Base-by-base conservation (phyloP, 2,888 invertebrate genomes). In the Heteromyza rotundicornis region DNA sequence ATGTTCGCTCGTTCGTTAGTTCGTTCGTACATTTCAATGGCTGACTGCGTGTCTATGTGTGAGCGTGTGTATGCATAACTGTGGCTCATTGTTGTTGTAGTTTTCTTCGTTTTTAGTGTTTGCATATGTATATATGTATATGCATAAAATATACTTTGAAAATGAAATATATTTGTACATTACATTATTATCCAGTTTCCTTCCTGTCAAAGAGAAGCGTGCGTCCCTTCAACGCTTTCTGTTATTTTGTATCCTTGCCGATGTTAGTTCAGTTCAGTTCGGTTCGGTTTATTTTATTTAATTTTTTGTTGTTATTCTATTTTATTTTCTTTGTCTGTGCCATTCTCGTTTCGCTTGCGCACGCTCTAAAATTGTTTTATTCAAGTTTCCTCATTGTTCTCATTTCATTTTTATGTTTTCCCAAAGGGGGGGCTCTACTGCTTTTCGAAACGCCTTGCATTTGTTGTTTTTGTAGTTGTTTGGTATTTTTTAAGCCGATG, bases 331-430 rank as follows among this genome's bases (percentile, higher is more conserved):
- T n/a, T n/a, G n/a, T n/a, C n/a, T n/a, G n/a, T n/a, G n/a, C n/a
- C n/a, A n/a, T n/a, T n/a, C 40, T 40, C n/a, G 40, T n/a, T 17
- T 47, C 20, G 47, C 19, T 47, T 47, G 47, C 47, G 47, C 47
- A 47, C 47, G 47, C 47, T 47, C 47, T 47, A 47, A 47, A 47
- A 47, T 47, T 40, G n/a, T n/a, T 40, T 40, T 10, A 3, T 40
- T 27, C 14, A n/a, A n/a, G 5, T 3, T 40, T 40, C 10, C 27
- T 27, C 27, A 40, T 40, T 40, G 40, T 40, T 40, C 14, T 17
- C 5, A 19, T 19, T 47, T 47, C 20, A 47, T 47, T 47, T 47
- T 47, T 47, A 47, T 47, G 47, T 47, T 47, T 47, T 47, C 47
- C 20, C 5, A 47, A 19, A 47, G 20, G 47, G 47, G 47, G 47